Conservation (phyloP, 2,797 vertebrate species). For the Urosaurus nigricauda region DNA sequence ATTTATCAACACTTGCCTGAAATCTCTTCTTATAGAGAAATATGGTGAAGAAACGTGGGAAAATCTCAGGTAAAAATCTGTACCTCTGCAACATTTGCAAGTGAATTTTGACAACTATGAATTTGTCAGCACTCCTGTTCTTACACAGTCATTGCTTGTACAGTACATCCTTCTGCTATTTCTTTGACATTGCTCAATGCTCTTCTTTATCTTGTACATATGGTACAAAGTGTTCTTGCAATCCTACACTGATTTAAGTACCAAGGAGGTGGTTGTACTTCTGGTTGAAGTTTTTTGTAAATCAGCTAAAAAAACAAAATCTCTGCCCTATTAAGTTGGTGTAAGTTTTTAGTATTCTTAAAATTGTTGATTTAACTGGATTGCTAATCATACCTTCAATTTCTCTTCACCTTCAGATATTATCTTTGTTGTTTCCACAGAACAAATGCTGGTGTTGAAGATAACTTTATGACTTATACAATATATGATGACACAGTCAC, state of each 20-base stretch:
- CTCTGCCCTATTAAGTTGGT: background rate
- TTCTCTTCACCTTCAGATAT: background rate
- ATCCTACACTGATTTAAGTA: background rate
- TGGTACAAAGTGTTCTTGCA: background rate
- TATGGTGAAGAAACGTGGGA: conserved; percentile 83
- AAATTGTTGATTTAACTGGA: background rate
- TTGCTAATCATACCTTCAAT: background rate
- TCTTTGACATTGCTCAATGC: background rate
- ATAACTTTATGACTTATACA: conserved; percentile 82
- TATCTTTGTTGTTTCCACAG: conserved; percentile 63
- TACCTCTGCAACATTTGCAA: background rate
- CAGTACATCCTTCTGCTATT: background rate
- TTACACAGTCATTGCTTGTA: background rate
- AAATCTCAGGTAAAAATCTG: conserved; percentile 75
- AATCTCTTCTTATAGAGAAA: conserved; percentile 82
- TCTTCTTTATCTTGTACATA: background rate
- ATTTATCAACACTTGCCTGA: conserved; percentile 87
- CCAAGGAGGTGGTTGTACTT: background rate
- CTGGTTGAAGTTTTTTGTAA: background rate
- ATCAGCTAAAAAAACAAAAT: background rate
- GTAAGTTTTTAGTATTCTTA: background rate
- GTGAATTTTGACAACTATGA: background rate
- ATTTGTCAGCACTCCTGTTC: background rate
- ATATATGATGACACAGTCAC: conserved; percentile 83
- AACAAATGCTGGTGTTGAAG: conserved; percentile 74